Evolutionary conservation across 2,113 vertebrate genomes (phyloP).

Genomic region (Malaclemys terrapin): DNA sequence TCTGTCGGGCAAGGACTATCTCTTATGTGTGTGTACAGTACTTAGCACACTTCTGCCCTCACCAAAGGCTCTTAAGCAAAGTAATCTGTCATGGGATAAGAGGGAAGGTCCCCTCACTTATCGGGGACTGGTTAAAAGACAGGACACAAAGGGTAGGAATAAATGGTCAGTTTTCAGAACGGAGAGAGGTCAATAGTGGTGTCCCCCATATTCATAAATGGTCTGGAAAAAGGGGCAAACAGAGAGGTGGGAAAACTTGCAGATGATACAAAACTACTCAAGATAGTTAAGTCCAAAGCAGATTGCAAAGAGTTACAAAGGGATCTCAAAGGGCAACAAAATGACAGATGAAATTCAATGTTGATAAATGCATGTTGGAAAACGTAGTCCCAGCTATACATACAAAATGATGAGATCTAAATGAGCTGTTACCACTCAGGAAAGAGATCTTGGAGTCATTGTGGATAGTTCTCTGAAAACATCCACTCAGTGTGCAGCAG

Average conservation of each 20-base stretch:
- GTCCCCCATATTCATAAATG: background rate
- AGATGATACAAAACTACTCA: background rate
- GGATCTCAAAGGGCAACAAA: background rate
- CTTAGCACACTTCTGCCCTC: background rate
- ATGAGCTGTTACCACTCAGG: background rate
- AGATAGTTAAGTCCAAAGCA: background rate
- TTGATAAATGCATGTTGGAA: background rate
- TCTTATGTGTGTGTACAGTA: accelerated
- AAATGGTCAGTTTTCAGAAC: background rate
- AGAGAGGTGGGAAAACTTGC: background rate
- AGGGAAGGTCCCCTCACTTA: background rate
- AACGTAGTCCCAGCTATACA: background rate
- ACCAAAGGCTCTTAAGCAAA: background rate
- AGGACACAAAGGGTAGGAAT: background rate
- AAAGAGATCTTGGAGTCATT: background rate
- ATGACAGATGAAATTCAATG: background rate
- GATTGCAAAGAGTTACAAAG: background rate
- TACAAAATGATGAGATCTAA: background rate
- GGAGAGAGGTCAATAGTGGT: background rate
- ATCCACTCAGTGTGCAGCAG: background rate
- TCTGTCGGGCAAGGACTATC: background rate
- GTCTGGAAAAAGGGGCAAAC: background rate
- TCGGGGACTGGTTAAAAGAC: background rate
- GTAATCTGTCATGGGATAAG: background rate
- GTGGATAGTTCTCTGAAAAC: background rate